These are phyloP conservation scores for Zygaena filipendulae DNA, from an alignment of 2,888 invertebrate genomes.

Conservation along the genomic window DNA sequence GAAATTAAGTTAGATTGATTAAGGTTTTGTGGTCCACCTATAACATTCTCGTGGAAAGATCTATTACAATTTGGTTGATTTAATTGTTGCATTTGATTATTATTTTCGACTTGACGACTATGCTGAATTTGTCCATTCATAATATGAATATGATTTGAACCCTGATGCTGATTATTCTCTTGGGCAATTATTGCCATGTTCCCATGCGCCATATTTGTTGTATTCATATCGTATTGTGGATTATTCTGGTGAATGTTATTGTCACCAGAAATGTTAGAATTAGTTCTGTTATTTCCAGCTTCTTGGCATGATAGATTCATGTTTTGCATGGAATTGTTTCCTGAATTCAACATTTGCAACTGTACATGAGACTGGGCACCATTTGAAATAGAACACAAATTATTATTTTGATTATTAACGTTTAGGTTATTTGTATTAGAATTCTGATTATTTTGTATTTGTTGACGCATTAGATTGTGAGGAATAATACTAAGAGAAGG, in stretches of 20 bases:
- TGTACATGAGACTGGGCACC: conserved; percentile 42
- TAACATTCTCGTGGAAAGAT: conserved; percentile 49
- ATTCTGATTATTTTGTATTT: conserved; percentile 45
- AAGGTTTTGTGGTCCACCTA: conserved; percentile 38
- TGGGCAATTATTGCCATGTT: conserved; percentile 54
- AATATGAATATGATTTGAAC: conserved; percentile 56
- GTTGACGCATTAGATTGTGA: conserved; percentile 47
- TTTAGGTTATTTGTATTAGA: conserved; percentile 30
- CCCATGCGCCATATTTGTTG: conserved; percentile 43
- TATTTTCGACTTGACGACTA: conserved; percentile 42
- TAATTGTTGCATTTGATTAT: conserved; percentile 43
- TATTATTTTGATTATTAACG: background rate
- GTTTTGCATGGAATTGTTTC: conserved; percentile 50
- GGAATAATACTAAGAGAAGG: conserved; percentile 57
- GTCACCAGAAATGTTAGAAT: conserved; percentile 37
- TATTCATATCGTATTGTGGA: conserved; percentile 45
- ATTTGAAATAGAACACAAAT: conserved; percentile 47
- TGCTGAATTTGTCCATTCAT: conserved; percentile 62
- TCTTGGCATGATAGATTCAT: conserved; percentile 56
- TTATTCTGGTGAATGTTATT: conserved; percentile 35
- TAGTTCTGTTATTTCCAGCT: conserved; percentile 40
- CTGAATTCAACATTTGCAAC: conserved; percentile 49
- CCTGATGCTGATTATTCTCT: conserved; percentile 37
- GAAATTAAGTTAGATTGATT: conserved; percentile 42
- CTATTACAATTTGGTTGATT: conserved; percentile 37